Conservation (phyloP, 2,797 vertebrate genomes). For the Scolopax bukidnonensis region DNA sequence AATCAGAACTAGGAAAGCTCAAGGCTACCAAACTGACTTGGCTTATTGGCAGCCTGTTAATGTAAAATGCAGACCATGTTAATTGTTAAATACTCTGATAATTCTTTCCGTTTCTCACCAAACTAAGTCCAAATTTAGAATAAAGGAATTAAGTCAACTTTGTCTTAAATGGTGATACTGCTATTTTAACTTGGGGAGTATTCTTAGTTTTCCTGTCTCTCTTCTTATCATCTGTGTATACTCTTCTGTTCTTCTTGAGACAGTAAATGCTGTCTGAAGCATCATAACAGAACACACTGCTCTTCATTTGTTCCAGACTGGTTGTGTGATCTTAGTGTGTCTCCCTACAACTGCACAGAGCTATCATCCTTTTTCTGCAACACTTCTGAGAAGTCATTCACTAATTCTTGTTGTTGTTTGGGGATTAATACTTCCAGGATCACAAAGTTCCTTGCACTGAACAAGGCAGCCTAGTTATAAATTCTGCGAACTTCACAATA, state of each 20-base stretch:
- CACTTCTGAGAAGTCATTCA: neutral
- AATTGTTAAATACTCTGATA: neutral
- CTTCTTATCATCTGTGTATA: neutral
- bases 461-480: neutral
- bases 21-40: neutral
- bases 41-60: neutral
- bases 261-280: neutral
- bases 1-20: neutral
- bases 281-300: neutral
- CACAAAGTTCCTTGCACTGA: neutral
- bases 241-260: neutral
- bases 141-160: neutral
- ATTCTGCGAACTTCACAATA: neutral
- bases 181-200: neutral
- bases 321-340: neutral
- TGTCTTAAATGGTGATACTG: rapidly evolving
- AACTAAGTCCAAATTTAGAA: neutral
- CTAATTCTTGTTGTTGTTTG: neutral
- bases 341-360: neutral
- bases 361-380: neutral
- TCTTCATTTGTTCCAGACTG: neutral
- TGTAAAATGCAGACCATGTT: neutral
- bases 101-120: neutral
- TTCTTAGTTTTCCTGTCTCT: neutral
- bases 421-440: neutral